phyloP scores from a whole-genome alignment of 2,797 vertebrate genomes.

The Erethizon dorsatum region DNA sequence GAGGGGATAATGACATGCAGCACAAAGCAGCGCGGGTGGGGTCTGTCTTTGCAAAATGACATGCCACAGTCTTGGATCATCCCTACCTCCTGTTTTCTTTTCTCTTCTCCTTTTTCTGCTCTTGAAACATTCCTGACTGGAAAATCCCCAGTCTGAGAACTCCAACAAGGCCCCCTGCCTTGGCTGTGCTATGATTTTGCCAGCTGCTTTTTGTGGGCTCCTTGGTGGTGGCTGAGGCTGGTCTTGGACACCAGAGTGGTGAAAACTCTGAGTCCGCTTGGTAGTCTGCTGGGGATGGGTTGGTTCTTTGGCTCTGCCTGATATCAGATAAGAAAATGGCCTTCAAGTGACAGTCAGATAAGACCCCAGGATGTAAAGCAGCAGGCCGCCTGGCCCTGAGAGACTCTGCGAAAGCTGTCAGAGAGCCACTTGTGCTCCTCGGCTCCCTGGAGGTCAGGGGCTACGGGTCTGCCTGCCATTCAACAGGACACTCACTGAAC shows the following conservation, averaged over 20 bases:
- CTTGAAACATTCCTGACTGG: not conserved
- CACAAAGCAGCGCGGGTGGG: not conserved
- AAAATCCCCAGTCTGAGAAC: not conserved
- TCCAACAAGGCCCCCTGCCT: conserved; percentile 18
- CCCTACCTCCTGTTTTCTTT: not conserved
- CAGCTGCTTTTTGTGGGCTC: not conserved
- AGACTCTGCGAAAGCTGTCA: conserved; percentile 50
- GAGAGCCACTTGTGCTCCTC: not conserved
- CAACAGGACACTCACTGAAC: not conserved
- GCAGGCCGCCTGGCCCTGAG: conserved; percentile 53
- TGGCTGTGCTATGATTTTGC: conserved; percentile 55
- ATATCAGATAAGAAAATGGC: not conserved
- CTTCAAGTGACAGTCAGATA: conserved; percentile 53
- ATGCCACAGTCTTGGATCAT: not conserved
- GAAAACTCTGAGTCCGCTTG: not conserved
- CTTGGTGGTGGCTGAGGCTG: not conserved
- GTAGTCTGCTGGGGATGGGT: not conserved
- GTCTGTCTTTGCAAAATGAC: not conserved
- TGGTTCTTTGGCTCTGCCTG: conserved; percentile 11
- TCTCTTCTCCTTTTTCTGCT: not conserved
- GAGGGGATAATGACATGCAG: not conserved
- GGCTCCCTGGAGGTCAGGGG: conserved; percentile 19
- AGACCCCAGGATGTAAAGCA: conserved; percentile 68
- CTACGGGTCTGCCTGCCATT: not conserved
- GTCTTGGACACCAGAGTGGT: conserved; percentile 30